phyloP scores from a whole-genome alignment of 2,113 vertebrate genomes.

The Phalacrocorax pelagicus region DNA sequence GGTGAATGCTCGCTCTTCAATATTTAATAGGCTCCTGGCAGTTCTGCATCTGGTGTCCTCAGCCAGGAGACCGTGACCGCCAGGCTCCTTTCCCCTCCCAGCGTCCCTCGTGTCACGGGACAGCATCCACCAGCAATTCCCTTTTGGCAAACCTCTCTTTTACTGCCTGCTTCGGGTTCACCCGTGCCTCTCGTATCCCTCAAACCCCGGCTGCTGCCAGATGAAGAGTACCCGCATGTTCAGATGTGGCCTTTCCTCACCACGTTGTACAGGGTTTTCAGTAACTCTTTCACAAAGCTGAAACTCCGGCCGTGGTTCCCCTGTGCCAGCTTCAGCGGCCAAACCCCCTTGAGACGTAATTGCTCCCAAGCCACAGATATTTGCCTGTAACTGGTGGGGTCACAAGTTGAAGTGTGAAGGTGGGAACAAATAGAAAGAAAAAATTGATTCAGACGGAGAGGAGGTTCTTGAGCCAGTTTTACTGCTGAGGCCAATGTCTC shows the following conservation, averaged over 20 bases:
- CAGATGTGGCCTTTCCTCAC: neutral
- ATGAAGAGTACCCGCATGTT: neutral
- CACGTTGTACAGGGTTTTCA: neutral
- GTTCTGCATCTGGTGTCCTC: neutral
- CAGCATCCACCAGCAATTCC: neutral
- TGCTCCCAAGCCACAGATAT: neutral
- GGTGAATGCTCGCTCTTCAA: constrained; percentile 20
- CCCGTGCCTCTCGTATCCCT: neutral
- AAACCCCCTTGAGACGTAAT: neutral
- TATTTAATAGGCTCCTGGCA: constrained; percentile 52
- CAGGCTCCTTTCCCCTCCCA: neutral
- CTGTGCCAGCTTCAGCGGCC: neutral
- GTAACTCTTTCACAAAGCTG: neutral
- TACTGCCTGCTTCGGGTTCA: neutral
- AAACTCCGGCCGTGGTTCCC: neutral
- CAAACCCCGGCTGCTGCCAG: neutral
- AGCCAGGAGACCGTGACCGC: neutral
- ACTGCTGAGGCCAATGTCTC: neutral
- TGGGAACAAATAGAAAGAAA: neutral
- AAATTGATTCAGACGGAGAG: neutral
- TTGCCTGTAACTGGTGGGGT: neutral
- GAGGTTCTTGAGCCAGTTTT: neutral
- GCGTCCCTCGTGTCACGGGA: accelerated
- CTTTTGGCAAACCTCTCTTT: neutral
- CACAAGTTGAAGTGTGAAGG: neutral